A percentile compares a stretch with the other conserved stretches of the same genome.
These are phyloP conservation scores for Sinodicranocentrus sp. DNA, from an alignment of 2,888 invertebrate genomes.

Conservation along the genomic window DNA sequence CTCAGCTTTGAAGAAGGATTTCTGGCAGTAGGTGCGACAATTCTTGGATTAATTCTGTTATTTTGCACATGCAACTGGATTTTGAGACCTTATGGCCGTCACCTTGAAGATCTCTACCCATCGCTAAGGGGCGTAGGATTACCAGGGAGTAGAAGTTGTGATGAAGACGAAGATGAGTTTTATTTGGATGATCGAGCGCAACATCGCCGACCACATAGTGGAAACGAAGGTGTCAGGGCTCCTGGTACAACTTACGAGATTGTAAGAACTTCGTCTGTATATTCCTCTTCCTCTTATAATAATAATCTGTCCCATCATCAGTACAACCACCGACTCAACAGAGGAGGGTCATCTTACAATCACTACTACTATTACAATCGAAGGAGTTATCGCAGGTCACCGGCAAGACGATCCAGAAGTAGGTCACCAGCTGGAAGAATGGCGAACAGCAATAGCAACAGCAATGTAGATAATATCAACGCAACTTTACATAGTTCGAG, in stretches of 20 bases:
- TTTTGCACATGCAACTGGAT: conserved; percentile 62
- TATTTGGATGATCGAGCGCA: conserved; percentile 52
- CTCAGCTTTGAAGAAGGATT: conserved; percentile 59
- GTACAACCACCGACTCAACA: not conserved
- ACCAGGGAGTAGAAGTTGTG: conserved; percentile 19
- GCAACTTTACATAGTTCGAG: not conserved
- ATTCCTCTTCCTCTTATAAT: too few relatives aligned
- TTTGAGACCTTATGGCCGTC: conserved; percentile 55
- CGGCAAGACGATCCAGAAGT: conserved; percentile 37
- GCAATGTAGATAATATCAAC: conserved; percentile 16
- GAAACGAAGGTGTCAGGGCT: too few relatives aligned
- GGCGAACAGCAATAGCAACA: not conserved
- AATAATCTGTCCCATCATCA: not conserved
- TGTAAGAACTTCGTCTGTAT: too few relatives aligned
- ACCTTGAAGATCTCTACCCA: conserved; percentile 49
- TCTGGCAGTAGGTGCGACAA: conserved; percentile 55
- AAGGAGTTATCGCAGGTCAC: conserved; percentile 25
- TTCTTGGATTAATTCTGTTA: conserved; percentile 41
- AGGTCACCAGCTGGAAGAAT: conserved; percentile 25
- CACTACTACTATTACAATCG: conserved; percentile 12
- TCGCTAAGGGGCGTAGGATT: conserved; percentile 39
- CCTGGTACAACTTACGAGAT: too few relatives aligned
- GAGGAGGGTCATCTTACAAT: conserved; percentile 5
- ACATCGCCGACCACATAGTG: too few relatives aligned
- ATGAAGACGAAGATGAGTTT: conserved; percentile 52